Evolutionary conservation across 2,113 vertebrate genomes (phyloP).

Genomic region (Piprites chloris): DNA sequence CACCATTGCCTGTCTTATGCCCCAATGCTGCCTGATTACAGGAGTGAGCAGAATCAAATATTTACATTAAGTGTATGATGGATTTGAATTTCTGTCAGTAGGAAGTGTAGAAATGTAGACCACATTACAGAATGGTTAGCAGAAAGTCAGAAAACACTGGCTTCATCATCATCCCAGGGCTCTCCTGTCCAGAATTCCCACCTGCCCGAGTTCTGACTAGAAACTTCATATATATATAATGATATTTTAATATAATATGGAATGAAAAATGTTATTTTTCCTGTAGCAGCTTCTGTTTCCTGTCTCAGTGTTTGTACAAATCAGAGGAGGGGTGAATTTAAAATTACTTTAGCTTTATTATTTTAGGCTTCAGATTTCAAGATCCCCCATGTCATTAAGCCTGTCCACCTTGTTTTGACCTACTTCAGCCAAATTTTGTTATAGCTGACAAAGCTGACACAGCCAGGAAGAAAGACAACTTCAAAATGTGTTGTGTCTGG

Average conservation of each 20-base stretch:
- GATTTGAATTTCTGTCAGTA: neutral
- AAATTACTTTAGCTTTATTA: neutral
- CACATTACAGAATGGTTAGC: neutral
- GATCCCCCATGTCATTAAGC: neutral
- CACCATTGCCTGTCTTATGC: neutral
- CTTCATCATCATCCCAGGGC: neutral
- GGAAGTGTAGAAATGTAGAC: neutral
- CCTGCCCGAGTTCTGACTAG: neutral
- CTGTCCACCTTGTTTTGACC: neutral
- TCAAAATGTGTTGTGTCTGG: slow-evolving; percentile 17
- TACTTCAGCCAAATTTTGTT: neutral
- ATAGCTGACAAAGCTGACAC: neutral
- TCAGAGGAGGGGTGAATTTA: neutral
- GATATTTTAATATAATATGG: neutral
- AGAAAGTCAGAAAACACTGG: neutral
- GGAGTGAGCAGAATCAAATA: fast-evolving
- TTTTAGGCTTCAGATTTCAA: neutral
- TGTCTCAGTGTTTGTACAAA: neutral
- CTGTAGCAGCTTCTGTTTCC: neutral
- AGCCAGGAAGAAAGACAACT: neutral
- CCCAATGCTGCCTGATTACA: neutral
- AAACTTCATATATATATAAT: neutral
- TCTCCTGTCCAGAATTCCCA: neutral
- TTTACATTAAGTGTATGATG: neutral
- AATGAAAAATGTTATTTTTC: neutral